phyloP scores from a whole-genome alignment of 2,888 invertebrate genomes.

The Drosophila pegasa region DNA sequence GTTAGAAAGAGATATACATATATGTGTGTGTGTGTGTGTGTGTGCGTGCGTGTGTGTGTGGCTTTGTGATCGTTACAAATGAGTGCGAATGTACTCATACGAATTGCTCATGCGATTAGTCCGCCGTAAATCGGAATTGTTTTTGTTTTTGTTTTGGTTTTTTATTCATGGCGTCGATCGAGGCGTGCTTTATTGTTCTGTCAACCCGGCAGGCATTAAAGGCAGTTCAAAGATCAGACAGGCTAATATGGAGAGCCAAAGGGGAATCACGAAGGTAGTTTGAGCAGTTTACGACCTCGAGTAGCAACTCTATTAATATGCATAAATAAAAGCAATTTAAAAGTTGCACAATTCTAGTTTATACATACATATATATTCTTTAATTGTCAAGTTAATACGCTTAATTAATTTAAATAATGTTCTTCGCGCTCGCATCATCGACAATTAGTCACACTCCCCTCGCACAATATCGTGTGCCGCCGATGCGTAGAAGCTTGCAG shows the following conservation, averaged over 20 bases:
- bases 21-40: too few relatives aligned
- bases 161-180: slow-evolving; percentile 28
- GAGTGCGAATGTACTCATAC: slow-evolving; percentile 35
- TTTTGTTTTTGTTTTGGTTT: slow-evolving; percentile 42
- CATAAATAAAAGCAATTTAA: too few relatives aligned
- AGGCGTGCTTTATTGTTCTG: slow-evolving; percentile 54
- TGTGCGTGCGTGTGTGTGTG: too few relatives aligned
- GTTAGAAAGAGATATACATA: slow-evolving; percentile 32
- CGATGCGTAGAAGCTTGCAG: not conserved
- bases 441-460: not conserved
- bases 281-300: not conserved
- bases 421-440: not conserved
- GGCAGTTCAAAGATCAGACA: slow-evolving; percentile 51
- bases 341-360: not conserved
- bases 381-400: not conserved
- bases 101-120: slow-evolving; percentile 36
- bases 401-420: slow-evolving; percentile 2
- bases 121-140: slow-evolving; percentile 37
- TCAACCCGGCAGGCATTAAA: slow-evolving; percentile 15
- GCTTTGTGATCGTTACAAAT: slow-evolving; percentile 19
- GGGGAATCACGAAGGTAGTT: not conserved
- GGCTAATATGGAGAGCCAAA: slow-evolving; percentile 1
- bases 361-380: not conserved
- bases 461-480: not conserved
- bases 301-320: too few relatives aligned